Conservation (phyloP, 2,888 invertebrate genomes). For the Nebria brevicollis region DNA sequence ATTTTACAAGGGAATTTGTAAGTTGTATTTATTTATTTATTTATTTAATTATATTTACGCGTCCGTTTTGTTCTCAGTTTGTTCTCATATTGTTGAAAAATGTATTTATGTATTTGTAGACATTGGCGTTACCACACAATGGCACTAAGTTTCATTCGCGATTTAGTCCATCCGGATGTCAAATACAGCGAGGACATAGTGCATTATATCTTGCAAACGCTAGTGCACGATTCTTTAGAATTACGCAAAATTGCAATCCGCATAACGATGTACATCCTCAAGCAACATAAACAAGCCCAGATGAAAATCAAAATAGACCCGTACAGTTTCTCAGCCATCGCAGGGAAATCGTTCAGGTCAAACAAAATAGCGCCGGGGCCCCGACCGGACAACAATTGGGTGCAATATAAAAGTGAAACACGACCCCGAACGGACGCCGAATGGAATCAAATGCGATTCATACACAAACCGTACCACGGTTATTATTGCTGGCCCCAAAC, state of each 20-base stretch:
- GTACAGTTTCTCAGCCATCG: slow-evolving; percentile 32
- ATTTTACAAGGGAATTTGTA: slow-evolving; percentile 67
- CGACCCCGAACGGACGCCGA: slow-evolving; percentile 72
- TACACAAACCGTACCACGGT: slow-evolving; percentile 73
- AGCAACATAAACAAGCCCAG: slow-evolving; percentile 77
- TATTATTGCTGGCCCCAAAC: slow-evolving; percentile 67
- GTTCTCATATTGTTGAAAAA: not conserved
- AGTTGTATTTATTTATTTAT: slow-evolving; percentile 51
- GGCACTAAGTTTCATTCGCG: slow-evolving; percentile 77
- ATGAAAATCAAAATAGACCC: slow-evolving; percentile 71
- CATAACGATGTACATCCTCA: slow-evolving; percentile 71
- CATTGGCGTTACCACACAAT: slow-evolving; percentile 87
- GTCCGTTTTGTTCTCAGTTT: not conserved
- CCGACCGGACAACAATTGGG: slow-evolving; percentile 79
- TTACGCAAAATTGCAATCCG: slow-evolving; percentile 78
- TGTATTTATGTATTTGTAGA: slow-evolving; percentile 62
- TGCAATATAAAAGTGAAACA: slow-evolving; percentile 72
- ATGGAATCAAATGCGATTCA: slow-evolving; percentile 78
- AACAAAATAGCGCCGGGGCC: slow-evolving; percentile 64
- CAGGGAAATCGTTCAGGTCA: slow-evolving; percentile 22
- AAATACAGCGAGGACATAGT: slow-evolving; percentile 73
- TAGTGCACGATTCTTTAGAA: slow-evolving; percentile 82
- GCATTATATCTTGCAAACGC: slow-evolving; percentile 70
- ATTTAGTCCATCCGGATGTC: slow-evolving; percentile 77
- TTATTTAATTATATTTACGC: too few species aligned